These are phyloP conservation scores for Atethmia centrago DNA, from an alignment of 2,888 invertebrate genomes.

Conservation along the genomic window DNA sequence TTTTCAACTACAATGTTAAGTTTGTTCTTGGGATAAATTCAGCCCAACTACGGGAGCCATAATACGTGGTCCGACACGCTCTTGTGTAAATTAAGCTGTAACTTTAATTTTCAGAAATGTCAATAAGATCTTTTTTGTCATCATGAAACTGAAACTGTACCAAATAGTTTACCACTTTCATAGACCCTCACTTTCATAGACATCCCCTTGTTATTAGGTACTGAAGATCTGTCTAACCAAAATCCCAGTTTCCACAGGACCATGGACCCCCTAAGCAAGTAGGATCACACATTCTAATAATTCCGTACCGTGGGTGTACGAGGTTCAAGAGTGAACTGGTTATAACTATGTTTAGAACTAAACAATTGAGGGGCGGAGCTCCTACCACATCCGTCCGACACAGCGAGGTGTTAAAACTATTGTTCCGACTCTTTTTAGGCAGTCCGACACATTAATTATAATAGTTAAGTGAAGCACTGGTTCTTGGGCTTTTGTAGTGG, in stretches of 20 bases:
- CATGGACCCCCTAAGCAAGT: constrained; percentile 62
- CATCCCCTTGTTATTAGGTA: background rate
- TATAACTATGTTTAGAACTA: constrained; percentile 59
- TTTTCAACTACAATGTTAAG: too few relatives aligned
- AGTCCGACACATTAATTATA: constrained; percentile 70
- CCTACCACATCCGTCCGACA: constrained; percentile 80
- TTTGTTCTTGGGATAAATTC: too few relatives aligned
- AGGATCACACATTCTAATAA: constrained; percentile 82
- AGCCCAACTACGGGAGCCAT: too few relatives aligned
- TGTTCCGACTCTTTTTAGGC: constrained; percentile 77
- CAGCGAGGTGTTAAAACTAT: constrained; percentile 84
- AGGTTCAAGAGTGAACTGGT: constrained; percentile 73
- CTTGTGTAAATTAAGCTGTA: background rate
- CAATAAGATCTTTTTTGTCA: background rate
- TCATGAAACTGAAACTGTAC: background rate
- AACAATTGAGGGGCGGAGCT: constrained; percentile 81
- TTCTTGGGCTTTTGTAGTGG: background rate
- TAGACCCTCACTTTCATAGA: too few relatives aligned
- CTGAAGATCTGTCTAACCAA: background rate
- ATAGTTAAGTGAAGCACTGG: constrained; percentile 40
- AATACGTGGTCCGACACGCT: too few relatives aligned
- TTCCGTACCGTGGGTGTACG: constrained; percentile 81
- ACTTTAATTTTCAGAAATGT: background rate
- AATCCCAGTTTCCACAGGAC: background rate
- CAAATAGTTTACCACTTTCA: too few relatives aligned